Percentiles rank a stretch among this genome's conserved stretches.
Evolutionary conservation across 2,797 vertebrate genomes (phyloP).

Genomic region (Champsocephalus esox): DNA sequence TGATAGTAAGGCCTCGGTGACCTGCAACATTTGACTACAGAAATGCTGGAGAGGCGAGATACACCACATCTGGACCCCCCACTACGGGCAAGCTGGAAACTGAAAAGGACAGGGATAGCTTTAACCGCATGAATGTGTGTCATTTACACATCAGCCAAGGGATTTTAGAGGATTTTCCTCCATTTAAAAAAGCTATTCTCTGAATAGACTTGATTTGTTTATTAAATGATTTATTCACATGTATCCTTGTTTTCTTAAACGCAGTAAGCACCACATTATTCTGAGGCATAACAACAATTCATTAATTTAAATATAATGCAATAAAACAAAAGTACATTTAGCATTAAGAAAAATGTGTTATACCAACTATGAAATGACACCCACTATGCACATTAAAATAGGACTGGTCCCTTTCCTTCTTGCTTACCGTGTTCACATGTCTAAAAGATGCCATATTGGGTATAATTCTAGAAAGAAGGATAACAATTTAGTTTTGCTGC

Average conservation of each 20-base stretch:
- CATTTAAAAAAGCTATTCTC: conserved; percentile 3
- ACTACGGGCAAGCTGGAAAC: conserved; percentile 49
- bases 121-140: conserved; percentile 11
- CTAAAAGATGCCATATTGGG: conserved; percentile 14
- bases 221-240: background rate
- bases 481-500: background rate
- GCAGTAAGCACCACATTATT: background rate
- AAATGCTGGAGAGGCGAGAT: conserved; percentile 35
- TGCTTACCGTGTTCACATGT: background rate
- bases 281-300: background rate
- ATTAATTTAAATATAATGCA: no score
- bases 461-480: conserved; percentile 15
- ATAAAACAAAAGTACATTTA: no score
- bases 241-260: background rate
- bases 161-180: background rate
- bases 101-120: conserved; percentile 4
- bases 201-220: background rate
- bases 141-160: conserved; percentile 5
- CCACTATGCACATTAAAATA: conserved; percentile 15
- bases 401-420: background rate
- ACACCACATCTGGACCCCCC: conserved; percentile 55
- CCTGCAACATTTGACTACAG: conserved; percentile 56
- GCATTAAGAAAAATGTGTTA: background rate
- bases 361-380: conserved; percentile 4
- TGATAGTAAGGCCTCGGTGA: conserved; percentile 42